Evolutionary conservation across 2,797 vertebrate genomes (phyloP).

Genomic region (Sebastes cheni): DNA sequence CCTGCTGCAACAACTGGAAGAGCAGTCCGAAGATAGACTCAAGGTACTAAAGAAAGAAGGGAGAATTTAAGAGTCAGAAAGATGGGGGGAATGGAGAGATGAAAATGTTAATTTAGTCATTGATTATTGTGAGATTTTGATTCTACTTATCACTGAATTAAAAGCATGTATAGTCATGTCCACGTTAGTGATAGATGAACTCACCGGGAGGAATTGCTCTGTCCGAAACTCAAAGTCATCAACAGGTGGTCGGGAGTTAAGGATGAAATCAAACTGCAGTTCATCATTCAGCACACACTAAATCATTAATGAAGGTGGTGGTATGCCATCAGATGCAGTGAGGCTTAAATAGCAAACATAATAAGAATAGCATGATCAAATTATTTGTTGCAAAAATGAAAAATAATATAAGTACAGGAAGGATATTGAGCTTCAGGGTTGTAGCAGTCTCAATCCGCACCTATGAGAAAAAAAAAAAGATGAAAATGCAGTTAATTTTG

Average conservation of each 20-base stretch:
- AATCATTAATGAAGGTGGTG: not conserved
- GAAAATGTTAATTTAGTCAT: not conserved
- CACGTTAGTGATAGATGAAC: slow-evolving; percentile 36
- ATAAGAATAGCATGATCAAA: not conserved
- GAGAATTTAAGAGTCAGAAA: not conserved
- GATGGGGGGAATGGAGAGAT: not conserved
- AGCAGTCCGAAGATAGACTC: slow-evolving; percentile 94
- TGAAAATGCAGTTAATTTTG: not conserved
- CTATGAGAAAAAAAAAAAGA: slow-evolving; percentile 74
- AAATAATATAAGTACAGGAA: slow-evolving; percentile 57
- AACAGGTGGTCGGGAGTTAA: slow-evolving; percentile 90
- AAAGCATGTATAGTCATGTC: not conserved
- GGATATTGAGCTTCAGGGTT: slow-evolving; percentile 98
- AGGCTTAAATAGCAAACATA: not conserved
- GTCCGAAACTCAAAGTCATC: slow-evolving; percentile 98
- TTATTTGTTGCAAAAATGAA: not conserved
- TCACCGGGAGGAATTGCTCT: slow-evolving; percentile 95
- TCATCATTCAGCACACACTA: not conserved
- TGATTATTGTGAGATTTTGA: not conserved
- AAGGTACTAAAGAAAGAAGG: slow-evolving; percentile 84
- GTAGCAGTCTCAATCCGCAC: slow-evolving; percentile 97
- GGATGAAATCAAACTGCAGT: slow-evolving; percentile 45
- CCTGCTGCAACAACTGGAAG: slow-evolving; percentile 95
- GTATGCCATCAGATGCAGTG: not conserved
- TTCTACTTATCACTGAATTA: not conserved